Conservation (phyloP, 2,113 vertebrate genomes). For the Neodon shergylaensis region DNA sequence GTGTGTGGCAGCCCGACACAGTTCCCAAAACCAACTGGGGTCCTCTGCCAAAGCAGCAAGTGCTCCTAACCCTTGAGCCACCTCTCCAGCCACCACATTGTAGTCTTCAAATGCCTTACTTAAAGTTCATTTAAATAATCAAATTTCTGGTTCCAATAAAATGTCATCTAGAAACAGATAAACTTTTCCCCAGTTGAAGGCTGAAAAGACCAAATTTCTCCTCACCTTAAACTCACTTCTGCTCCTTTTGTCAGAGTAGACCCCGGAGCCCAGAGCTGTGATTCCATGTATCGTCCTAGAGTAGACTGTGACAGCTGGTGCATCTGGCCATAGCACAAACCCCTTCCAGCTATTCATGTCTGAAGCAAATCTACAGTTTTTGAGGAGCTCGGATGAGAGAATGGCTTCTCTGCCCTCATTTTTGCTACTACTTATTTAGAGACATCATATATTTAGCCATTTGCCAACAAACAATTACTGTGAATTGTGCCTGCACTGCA, state of each 20-base stretch:
- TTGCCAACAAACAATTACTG: background rate
- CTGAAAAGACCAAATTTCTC: background rate
- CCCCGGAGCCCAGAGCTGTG: background rate
- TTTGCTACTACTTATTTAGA: background rate
- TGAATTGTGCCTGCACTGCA: background rate
- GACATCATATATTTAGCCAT: background rate
- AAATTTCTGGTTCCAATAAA: conserved; percentile 32
- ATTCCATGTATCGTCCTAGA: background rate
- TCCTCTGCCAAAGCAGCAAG: background rate
- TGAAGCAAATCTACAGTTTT: background rate
- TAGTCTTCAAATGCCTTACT: conserved; percentile 20
- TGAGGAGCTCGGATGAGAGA: background rate
- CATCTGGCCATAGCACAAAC: background rate
- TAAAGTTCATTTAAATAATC: background rate
- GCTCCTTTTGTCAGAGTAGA: background rate
- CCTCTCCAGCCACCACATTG: background rate
- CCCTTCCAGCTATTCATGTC: background rate
- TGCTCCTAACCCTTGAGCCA: background rate
- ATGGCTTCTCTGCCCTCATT: background rate
- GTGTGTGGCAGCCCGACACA: too few species aligned
- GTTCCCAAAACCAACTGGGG: background rate
- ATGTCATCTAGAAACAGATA: conserved; percentile 2
- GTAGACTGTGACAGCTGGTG: background rate
- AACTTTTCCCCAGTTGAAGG: conserved; percentile 11
- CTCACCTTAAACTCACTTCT: background rate